Percentiles rank a stretch among this genome's conserved stretches.
phyloP scores from a whole-genome alignment of 2,888 invertebrate species.

The Phengaris alcon region DNA sequence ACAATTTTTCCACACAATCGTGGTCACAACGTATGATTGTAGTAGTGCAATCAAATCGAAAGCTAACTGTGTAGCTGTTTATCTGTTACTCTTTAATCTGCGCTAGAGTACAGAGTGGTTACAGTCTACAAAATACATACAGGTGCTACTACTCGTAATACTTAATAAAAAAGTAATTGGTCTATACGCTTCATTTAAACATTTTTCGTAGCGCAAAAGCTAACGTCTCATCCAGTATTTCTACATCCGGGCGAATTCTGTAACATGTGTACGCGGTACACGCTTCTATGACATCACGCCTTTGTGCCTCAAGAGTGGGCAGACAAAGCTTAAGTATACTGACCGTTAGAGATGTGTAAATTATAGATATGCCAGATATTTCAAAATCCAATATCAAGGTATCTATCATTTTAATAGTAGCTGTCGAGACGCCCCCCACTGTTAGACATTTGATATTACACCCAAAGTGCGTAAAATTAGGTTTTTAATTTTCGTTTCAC shows the following conservation, averaged over 20 bases:
- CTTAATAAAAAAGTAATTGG: no score
- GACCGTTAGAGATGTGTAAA: constrained; percentile 39
- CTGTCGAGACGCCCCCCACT: constrained; percentile 22
- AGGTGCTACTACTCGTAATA: no score
- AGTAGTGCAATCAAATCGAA: no score
- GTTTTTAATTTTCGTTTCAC: constrained; percentile 18
- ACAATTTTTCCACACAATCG: no score
- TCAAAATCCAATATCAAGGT: constrained; percentile 6
- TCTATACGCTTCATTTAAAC: neutral
- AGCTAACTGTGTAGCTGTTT: no score
- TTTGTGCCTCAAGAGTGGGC: constrained; percentile 68
- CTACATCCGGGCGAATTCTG: constrained; percentile 39
- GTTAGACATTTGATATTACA: constrained; percentile 26
- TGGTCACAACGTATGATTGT: no score
- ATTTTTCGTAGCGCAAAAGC: neutral
- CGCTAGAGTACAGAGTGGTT: neutral
- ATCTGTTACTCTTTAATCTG: no score
- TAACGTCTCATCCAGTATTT: constrained; percentile 36
- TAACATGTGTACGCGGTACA: constrained; percentile 44
- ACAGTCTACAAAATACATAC: no score
- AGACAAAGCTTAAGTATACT: constrained; percentile 61
- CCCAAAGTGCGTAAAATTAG: constrained; percentile 15
- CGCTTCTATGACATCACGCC: constrained; percentile 68
- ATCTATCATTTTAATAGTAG: constrained; percentile 22
- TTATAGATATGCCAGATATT: constrained; percentile 25